A percentile compares a stretch with the other conserved stretches of the same genome.
Evolutionary conservation across 2,797 vertebrate genomes (phyloP).

Genomic region (Epinephelus awoara): DNA sequence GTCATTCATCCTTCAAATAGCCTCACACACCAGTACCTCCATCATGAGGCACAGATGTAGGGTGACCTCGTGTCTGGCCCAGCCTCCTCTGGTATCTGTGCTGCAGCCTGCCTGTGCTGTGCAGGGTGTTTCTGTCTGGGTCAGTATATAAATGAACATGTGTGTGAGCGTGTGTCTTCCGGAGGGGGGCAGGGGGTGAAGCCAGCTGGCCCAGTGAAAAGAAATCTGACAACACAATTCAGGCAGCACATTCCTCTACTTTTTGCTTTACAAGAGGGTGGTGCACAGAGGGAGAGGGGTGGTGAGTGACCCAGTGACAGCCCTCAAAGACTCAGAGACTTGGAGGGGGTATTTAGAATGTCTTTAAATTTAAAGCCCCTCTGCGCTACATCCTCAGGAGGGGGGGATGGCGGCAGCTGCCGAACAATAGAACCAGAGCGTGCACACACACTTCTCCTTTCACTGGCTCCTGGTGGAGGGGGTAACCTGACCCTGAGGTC

Average conservation of each 20-base stretch:
- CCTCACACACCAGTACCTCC: constrained; percentile 20
- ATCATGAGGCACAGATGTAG: constrained; percentile 61
- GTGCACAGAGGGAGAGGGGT: constrained; percentile 19
- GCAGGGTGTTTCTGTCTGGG: constrained; percentile 40
- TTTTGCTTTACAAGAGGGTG: constrained; percentile 49
- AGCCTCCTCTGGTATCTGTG: too few relatives aligned
- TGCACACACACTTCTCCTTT: constrained; percentile 81
- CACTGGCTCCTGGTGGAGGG: constrained; percentile 61
- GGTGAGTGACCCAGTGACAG: constrained; percentile 47
- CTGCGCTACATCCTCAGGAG: constrained; percentile 51
- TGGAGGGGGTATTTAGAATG: constrained; percentile 34
- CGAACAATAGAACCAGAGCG: constrained; percentile 75
- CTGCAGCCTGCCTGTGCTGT: not conserved
- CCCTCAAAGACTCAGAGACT: constrained; percentile 23
- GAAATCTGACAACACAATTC: constrained; percentile 72
- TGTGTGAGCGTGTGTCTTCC: constrained; percentile 16
- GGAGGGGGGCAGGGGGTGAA: not conserved
- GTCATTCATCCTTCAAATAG: constrained; percentile 50
- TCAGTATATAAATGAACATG: constrained; percentile 19
- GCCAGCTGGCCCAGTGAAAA: constrained; percentile 82
- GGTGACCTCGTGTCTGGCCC: constrained; percentile 54
- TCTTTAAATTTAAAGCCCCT: constrained; percentile 72
- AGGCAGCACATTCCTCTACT: constrained; percentile 80
- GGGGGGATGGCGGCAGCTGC: constrained; percentile 73
- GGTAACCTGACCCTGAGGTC: constrained; percentile 77